Conservation (phyloP, 2,888 invertebrate genomes). For the Agonopterix heracliana region DNA sequence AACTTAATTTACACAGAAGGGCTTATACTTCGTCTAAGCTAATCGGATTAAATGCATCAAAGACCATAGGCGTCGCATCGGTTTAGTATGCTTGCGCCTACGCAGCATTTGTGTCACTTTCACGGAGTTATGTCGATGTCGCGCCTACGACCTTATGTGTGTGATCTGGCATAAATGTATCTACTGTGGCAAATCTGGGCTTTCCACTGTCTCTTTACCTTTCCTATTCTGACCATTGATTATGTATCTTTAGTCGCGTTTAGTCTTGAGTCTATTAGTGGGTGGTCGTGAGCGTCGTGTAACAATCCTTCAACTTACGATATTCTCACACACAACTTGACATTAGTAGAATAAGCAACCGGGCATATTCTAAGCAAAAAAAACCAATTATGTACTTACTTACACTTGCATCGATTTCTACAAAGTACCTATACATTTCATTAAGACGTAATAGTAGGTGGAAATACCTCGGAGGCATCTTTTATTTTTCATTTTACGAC, state of each 20-base stretch:
- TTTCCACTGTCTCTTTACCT: conserved; percentile 36
- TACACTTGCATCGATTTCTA: no score
- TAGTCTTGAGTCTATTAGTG: no score
- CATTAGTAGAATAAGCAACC: no score
- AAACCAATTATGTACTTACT: no score
- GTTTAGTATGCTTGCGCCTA: conserved; percentile 46
- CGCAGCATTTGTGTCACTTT: conserved; percentile 57
- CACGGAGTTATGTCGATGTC: conserved; percentile 36
- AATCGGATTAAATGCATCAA: conserved; percentile 56
- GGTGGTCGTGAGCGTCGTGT: no score
- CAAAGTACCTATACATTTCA: no score
- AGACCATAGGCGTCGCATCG: conserved; percentile 18
- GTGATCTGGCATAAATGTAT: conserved; percentile 50
- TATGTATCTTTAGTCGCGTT: not conserved
- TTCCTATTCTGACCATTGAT: conserved; percentile 19
- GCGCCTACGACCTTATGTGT: conserved; percentile 54
- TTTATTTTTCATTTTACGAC: no score
- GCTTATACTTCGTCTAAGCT: conserved; percentile 27
- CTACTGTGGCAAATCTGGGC: conserved; percentile 39
- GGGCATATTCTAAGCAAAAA: no score
- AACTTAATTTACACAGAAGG: conserved; percentile 31
- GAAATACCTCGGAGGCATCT: no score
- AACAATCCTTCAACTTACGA: no score
- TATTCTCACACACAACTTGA: no score
- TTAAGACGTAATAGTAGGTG: no score